Evolutionary conservation across 2,888 invertebrate species (phyloP).

Genomic region (Deilephila elpenor): DNA sequence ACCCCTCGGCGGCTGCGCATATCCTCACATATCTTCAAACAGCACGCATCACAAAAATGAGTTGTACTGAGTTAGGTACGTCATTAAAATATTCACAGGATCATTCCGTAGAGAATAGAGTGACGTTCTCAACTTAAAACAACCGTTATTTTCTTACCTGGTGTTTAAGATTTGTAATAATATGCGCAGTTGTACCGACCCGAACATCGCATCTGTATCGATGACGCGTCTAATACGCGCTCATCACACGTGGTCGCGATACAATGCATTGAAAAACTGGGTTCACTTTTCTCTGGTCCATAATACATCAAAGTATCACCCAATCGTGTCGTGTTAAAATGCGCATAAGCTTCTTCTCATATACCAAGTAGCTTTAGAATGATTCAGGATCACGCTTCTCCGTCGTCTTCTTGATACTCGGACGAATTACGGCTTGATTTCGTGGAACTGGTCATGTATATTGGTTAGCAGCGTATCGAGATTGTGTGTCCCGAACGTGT

Average conservation of each 20-base stretch:
- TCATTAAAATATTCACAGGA: background rate
- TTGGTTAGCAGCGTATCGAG: background rate
- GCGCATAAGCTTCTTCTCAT: too few relatives aligned
- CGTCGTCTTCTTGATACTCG: too few relatives aligned
- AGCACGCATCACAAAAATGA: background rate
- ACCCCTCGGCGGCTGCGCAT: background rate
- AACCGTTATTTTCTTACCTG: background rate
- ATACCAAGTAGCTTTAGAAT: too few relatives aligned
- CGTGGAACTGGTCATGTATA: background rate
- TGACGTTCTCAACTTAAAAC: conserved; percentile 6
- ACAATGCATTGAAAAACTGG: background rate
- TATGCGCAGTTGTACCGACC: background rate
- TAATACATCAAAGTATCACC: too few relatives aligned
- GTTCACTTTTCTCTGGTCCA: background rate
- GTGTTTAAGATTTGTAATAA: background rate
- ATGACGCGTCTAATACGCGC: background rate
- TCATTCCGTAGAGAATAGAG: background rate
- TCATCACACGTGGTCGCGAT: background rate
- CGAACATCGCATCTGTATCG: background rate
- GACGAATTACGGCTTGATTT: too few relatives aligned
- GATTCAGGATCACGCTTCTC: too few relatives aligned
- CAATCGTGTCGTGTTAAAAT: too few relatives aligned
- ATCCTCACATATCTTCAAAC: background rate
- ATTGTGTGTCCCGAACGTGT: background rate
- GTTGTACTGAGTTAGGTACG: conserved; percentile 3